A percentile compares a stretch with the other conserved stretches of the same genome.
These are phyloP conservation scores for Epicampocera succincta DNA, from an alignment of 2,888 invertebrate genomes.

Conservation along the genomic window DNA sequence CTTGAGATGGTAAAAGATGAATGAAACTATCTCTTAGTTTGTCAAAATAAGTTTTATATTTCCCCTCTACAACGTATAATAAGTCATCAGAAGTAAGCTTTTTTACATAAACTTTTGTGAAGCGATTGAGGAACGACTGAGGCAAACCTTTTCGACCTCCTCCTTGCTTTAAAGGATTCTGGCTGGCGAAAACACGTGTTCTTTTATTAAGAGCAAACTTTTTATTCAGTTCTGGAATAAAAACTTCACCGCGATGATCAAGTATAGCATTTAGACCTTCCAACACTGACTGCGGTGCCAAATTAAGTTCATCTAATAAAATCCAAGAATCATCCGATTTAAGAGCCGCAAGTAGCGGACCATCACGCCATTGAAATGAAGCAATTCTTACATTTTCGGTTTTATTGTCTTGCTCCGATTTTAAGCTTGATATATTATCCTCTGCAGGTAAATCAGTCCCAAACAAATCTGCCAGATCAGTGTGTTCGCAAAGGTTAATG, in stretches of 20 bases:
- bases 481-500: conserved; percentile 99
- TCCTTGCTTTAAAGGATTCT: conserved; percentile 98
- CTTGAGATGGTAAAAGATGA: conserved; percentile 67
- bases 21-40: conserved; percentile 73
- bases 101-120: conserved; percentile 92
- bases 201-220: conserved; percentile 89
- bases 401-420: conserved; percentile 8
- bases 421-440: conserved; percentile 83
- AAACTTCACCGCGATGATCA: conserved; percentile 98
- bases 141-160: conserved; percentile 98
- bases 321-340: conserved; percentile 96
- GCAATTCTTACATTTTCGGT: conserved; percentile 83
- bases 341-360: conserved; percentile 95
- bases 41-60: conserved; percentile 76
- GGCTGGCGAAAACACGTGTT: conserved; percentile 97
- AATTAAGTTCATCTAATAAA: conserved; percentile 97
- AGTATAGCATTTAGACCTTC: conserved; percentile 99
- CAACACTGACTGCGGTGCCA: conserved; percentile 98
- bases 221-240: conserved; percentile 95
- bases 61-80: conserved; percentile 79
- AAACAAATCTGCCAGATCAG: conserved; percentile 98
- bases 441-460: conserved; percentile 98
- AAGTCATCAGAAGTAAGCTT: conserved; percentile 86
- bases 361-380: conserved; percentile 97
- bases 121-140: conserved; percentile 97